Base-by-base conservation (phyloP, 2,113 vertebrate genomes). In the Prochilodus magdalenae region DNA sequence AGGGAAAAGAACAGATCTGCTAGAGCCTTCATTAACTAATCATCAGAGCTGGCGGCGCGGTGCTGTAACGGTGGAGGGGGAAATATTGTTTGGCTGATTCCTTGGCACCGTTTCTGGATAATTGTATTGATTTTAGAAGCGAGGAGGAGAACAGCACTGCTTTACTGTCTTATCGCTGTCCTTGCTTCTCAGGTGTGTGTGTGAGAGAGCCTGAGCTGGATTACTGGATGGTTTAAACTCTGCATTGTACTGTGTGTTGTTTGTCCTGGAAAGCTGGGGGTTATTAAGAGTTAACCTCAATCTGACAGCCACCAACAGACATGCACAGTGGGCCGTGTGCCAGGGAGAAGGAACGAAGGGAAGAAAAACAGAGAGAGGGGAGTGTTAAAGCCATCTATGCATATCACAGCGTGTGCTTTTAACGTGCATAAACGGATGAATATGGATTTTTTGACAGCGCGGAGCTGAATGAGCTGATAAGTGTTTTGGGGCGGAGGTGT, bases 321-420 rank as follows among this genome's bases (percentile, higher is more conserved):
- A 95, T 94, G 94, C 93, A 93, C 79, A 93, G 90, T 93, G 92
- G 95, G 95, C 94, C 90, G 95, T 90, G 95, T 94, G 94, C 95
- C 95, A 95, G 67, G 76, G 80, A 77, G 66, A 86, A 78, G 83
- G 74, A 80, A 22, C 0, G 67, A 24, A 79, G 55, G 72, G 11
- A 72, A 67, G 81, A 82, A 83, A 86, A 80, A 55, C 77, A 74
- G 83, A 89, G 66, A 79, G 76, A 75, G 80, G 44, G 60, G 40
- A 10, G 8, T 44, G 4, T 44, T 44, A 44, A 44, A 8, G 40
- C 40, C 40, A 44, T 5, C 40, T 11, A 44, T 44, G 11, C 40
- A 44, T 44, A 10, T 44, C 8, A 44, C 40, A 44, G 40, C 11
- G 40, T 44, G 40, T 36, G 33, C n/a, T n/a, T n/a, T n/a, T n/a